Base-by-base conservation (phyloP, 2,888 invertebrate genomes). In the Trissolcus brochymenae region DNA sequence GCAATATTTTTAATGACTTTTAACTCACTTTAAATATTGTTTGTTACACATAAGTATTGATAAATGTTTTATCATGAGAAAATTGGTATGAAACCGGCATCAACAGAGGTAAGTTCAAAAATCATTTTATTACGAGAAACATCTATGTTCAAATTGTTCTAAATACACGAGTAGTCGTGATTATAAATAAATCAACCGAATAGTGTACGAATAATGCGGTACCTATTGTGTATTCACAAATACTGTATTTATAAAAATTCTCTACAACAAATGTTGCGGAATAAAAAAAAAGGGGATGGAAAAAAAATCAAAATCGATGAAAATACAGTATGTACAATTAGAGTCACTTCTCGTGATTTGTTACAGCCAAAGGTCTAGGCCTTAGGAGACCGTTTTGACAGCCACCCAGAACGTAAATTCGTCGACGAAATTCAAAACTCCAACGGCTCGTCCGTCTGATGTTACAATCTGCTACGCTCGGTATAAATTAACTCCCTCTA, bases 121-220 rank as follows among this genome's bases (percentile, higher is more conserved):
- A 61, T 74, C 65, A 55, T 84, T 87, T 87, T 86, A 86, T 86
- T 88, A 85, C 70, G 84, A 86, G 84, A 85, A 73, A 84, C 80
- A 81, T 84, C 83, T 87, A 88, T 88, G 84, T 88, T 88, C 88
- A 88, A 82, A 86, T 67, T 62, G 43, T 56, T 68, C 64, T 67
- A 75, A 17, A 54, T 49, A 75, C 54, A 59, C 51, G 74, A 64
- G 25, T 53, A 64, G 9, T 78, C 49, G 73, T 70, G 70, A 77
- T 35, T 7, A 77, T 79, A 79, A 79, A 79, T 80, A 76, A 80
- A 60, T 53, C 43, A 79, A 79, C 76, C 80, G 80, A 80, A 81
- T 79, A 79, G 81, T 84, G 85, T 53, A 77, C 81, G 80, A 79
- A 82, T 81, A 79, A 82, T 84, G 85, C 84, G 85, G 84, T 85